These are phyloP conservation scores for Tenthredo scrophulariae DNA, from an alignment of 2,888 invertebrate genomes.

Conservation along the genomic window DNA sequence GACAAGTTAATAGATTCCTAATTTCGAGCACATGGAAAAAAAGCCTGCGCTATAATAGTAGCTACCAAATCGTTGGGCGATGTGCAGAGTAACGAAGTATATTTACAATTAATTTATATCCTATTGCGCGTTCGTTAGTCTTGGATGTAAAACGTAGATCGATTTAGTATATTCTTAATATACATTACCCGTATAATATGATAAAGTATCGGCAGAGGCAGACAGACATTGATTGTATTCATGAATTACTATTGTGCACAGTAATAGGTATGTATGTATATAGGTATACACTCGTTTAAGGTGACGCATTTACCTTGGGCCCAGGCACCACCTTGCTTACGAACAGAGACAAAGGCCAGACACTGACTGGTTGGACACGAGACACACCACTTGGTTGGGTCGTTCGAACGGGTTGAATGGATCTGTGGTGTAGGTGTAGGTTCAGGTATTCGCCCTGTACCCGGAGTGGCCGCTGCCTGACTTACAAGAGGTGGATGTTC, in stretches of 20 bases:
- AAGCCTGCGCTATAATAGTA: slow-evolving; percentile 30
- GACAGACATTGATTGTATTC: slow-evolving; percentile 48
- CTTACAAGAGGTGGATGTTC: slow-evolving; percentile 66
- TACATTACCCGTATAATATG: slow-evolving; percentile 41
- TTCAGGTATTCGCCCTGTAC: slow-evolving; percentile 71
- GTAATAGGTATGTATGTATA: slow-evolving; percentile 65
- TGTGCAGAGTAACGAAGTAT: slow-evolving; percentile 45
- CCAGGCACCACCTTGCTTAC: slow-evolving; percentile 78
- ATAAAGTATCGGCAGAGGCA: slow-evolving; percentile 48
- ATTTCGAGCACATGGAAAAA: slow-evolving; percentile 74
- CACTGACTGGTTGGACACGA: slow-evolving; percentile 61
- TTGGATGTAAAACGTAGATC: slow-evolving; percentile 18
- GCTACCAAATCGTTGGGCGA: slow-evolving; percentile 6
- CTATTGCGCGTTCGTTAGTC: slow-evolving; percentile 11
- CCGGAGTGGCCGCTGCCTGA: slow-evolving; percentile 75
- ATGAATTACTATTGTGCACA: slow-evolving; percentile 55
- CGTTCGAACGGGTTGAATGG: slow-evolving; percentile 72
- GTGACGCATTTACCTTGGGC: slow-evolving; percentile 79
- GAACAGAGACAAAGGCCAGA: slow-evolving; percentile 77
- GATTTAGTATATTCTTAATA: slow-evolving; percentile 15
- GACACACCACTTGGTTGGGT: slow-evolving; percentile 75
- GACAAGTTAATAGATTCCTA: slow-evolving; percentile 66
- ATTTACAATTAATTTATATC: slow-evolving; percentile 26
- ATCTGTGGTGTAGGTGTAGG: slow-evolving; percentile 58
- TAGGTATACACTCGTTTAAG: slow-evolving; percentile 78